Conservation (phyloP, 2,888 invertebrate species). For the Acronicta aceris region DNA sequence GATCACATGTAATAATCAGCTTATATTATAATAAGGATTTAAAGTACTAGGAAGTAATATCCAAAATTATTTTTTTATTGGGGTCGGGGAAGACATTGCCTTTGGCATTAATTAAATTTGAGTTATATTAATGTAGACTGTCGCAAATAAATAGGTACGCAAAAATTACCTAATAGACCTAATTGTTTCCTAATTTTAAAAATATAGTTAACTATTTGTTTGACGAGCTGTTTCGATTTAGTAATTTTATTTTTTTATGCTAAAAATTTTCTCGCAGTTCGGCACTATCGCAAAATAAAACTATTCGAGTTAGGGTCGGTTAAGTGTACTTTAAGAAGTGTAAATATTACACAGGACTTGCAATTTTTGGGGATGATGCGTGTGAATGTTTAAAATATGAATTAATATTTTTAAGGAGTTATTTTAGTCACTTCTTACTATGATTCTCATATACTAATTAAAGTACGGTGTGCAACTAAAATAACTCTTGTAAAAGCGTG, state of each 20-base stretch:
- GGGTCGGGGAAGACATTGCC: slow-evolving; percentile 49
- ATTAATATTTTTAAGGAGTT: slow-evolving; percentile 33
- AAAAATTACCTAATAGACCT: slow-evolving; percentile 19
- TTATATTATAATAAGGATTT: slow-evolving; percentile 55
- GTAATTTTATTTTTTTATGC: slow-evolving; percentile 68
- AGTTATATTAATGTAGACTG: slow-evolving; percentile 35
- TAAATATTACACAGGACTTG: slow-evolving; percentile 83
- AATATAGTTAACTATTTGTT: slow-evolving; percentile 49
- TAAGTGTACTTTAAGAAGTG: slow-evolving; percentile 84
- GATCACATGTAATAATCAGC: slow-evolving; percentile 58
- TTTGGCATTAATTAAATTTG: slow-evolving; percentile 42
- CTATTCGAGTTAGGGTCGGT: slow-evolving; percentile 76
- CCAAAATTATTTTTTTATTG: slow-evolving; percentile 74
- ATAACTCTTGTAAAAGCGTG: slow-evolving; percentile 29
- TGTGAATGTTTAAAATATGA: slow-evolving; percentile 39
- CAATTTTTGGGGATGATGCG: slow-evolving; percentile 55
- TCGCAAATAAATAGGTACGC: slow-evolving; percentile 48
- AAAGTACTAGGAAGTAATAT: slow-evolving; percentile 62
- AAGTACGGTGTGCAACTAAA: slow-evolving; percentile 13
- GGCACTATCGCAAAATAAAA: slow-evolving; percentile 76
- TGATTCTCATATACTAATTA: slow-evolving; percentile 39
- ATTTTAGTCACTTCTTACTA: slow-evolving; percentile 28
- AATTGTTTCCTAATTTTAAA: slow-evolving; percentile 36
- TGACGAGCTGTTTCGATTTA: slow-evolving; percentile 54
- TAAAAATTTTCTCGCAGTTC: slow-evolving; percentile 77